Conservation (phyloP, 2,797 vertebrate species). For the Gallinago solitaria region DNA sequence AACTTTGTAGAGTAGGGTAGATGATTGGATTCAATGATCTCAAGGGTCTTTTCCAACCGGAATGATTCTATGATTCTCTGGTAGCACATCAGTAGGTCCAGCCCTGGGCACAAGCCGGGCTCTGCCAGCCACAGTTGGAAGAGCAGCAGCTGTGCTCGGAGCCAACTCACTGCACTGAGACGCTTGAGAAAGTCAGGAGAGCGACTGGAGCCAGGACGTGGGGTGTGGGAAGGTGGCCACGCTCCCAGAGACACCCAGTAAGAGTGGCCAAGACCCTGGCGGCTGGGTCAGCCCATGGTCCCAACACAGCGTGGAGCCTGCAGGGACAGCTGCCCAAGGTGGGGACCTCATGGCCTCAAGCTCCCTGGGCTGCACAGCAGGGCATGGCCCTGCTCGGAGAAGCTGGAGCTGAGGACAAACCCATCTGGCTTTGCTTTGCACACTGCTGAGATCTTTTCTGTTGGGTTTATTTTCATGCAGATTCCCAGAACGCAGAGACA, state of each 20-base stretch:
- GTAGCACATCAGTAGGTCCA: background rate
- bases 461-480: conserved; percentile 13
- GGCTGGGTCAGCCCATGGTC: accelerated
- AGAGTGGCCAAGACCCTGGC: accelerated
- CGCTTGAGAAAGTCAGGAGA: background rate
- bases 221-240: background rate
- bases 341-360: background rate
- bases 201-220: accelerated
- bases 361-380: accelerated
- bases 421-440: background rate
- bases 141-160: accelerated
- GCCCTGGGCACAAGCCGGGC: accelerated
- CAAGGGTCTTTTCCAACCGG: no score
- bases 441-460: background rate
- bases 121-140: background rate
- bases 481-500: background rate
- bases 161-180: accelerated
- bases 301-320: accelerated
- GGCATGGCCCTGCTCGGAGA: background rate
- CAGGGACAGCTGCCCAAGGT: accelerated
- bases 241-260: background rate
- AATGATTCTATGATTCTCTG: no score
- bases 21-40: no score
- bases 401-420: background rate
- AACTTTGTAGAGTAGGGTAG: no score